Base-by-base conservation (phyloP, 2,888 invertebrate genomes). In the Scrobipalpa atriplicella region DNA sequence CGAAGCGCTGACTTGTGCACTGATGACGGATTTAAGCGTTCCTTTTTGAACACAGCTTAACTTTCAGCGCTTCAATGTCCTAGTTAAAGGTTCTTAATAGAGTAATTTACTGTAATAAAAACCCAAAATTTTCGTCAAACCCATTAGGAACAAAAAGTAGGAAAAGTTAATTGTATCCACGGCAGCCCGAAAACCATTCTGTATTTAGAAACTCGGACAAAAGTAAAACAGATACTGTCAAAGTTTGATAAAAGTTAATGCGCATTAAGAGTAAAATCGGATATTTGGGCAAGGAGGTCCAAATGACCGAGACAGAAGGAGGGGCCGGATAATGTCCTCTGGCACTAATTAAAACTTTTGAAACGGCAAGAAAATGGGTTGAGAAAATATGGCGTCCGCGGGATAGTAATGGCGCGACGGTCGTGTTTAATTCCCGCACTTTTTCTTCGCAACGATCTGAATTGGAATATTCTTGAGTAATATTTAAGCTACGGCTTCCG, bases 261-360 rank as follows among this genome's bases (percentile, higher is more conserved):
- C 73, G 71, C 76, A 76, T 83, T 82, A 77, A 77, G 76, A 83
- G 77, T 80, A 78, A 79, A 82, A 83, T 83, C 79, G 79, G 79
- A 80, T 82, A 81, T 85, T 86, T 85, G 73, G 79, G 75, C 79
- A 84, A 84, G 74, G 79, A 83, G 78, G 72, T 81, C 77, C 73
- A 77, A 80, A 79, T 77, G 78, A 76, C 78, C 76, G 78, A 78
- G 80, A 82, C 81, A 84, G 78, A 81, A 84, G 54, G 29, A 56
- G 78, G 83, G 82, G 77, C 79, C 81, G 87, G 84, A 84, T 90
- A 91, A 91, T 90, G 89, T 92, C 92, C 90, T 89, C 87, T 85
- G 91, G 89, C 89, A 90, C 89, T 91, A 91, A 92, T 91, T 92
- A 92, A 92, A 92, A 92, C 90, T 92, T 91, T 86, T 81, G 78